Base-by-base conservation (phyloP, 2,888 invertebrate species). In the Coenonympha glycerion region DNA sequence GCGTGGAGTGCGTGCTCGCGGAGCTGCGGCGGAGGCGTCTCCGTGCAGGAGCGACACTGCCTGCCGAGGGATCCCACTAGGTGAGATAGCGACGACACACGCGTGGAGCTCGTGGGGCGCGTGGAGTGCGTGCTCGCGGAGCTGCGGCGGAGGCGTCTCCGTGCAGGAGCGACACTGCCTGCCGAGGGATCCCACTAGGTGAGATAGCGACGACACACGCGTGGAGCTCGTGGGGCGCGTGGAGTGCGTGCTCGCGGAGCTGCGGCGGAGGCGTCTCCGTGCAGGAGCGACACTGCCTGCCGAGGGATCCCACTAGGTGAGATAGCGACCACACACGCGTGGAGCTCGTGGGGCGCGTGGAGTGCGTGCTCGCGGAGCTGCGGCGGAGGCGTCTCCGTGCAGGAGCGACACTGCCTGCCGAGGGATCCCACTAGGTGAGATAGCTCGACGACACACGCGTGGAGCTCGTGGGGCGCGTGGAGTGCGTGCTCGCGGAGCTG, bases 341-440 rank as follows among this genome's bases (percentile, higher is more conserved):
- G n/a, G n/a, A n/a, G n/a, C n/a, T n/a, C n/a, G 0, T 93, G 93
- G 93, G 90, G 91, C 45, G 74, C 89, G 4, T 94, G 94, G 94
- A 91, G 91, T 58, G 79, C 90, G 8, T 94, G 94, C 69, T 91
- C 92, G n/a, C 89, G 91, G 64, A 89, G 89, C 11, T 94, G 94
- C 70, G 93, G 92, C 0, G 92, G 92, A 2, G 93, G 93, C 11
- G 90, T 94, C 46, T 90, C 92, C 34, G 90, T 92, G 30, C 93
- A 93, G 90, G n/a, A 90, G 37, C 82, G 94, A 42, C 90, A 91
- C 59, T 94, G 94, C 65, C 76, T 92, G 18, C 86, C 88, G 34
- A 86, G 87, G 54, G 76, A 83, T 57, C 83, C 88, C 41, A 64
- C 81, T 52, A 86, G 88, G 90, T 90, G 74, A 40, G 31, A n/a